A percentile compares a stretch with the other conserved stretches of the same genome.
phyloP scores from a whole-genome alignment of 2,888 invertebrate species.

The Conomelus anceps region DNA sequence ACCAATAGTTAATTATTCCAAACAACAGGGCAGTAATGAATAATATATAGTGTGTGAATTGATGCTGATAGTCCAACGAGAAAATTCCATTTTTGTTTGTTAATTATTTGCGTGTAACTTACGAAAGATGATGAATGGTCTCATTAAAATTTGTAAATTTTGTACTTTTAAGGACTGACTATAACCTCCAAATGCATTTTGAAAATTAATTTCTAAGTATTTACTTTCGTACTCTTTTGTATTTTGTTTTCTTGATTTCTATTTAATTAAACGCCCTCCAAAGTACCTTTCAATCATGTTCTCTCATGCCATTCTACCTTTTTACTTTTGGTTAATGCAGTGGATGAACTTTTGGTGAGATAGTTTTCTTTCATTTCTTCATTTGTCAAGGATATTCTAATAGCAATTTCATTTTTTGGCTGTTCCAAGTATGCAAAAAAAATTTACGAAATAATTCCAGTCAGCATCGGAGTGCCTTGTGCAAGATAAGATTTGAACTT shows the following conservation, averaged over 20 bases:
- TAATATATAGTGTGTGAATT: not conserved
- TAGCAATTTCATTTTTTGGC: not conserved
- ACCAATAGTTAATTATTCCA: not conserved
- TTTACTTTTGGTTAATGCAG: not conserved
- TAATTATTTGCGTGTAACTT: not conserved
- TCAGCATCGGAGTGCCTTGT: too few relatives aligned
- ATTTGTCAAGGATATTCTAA: not conserved
- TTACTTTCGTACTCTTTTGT: constrained; percentile 7
- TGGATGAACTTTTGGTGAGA: not conserved
- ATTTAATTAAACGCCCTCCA: constrained; percentile 3
- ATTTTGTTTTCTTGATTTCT: constrained; percentile 2
- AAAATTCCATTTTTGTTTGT: not conserved
- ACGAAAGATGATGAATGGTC: not conserved
- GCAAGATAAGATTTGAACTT: too few relatives aligned
- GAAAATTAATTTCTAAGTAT: not conserved
- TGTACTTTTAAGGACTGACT: not conserved
- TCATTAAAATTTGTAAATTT: not conserved
- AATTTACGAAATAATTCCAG: too few relatives aligned
- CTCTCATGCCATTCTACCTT: not conserved
- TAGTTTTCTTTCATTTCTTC: not conserved
- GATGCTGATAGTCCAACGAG: not conserved
- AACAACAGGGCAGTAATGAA: not conserved
- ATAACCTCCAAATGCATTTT: not conserved
- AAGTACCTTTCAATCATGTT: not conserved
- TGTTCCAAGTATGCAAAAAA: too few relatives aligned